phyloP scores from a whole-genome alignment of 1,140 invertebrate genomes.

The Lithobius niger region DNA sequence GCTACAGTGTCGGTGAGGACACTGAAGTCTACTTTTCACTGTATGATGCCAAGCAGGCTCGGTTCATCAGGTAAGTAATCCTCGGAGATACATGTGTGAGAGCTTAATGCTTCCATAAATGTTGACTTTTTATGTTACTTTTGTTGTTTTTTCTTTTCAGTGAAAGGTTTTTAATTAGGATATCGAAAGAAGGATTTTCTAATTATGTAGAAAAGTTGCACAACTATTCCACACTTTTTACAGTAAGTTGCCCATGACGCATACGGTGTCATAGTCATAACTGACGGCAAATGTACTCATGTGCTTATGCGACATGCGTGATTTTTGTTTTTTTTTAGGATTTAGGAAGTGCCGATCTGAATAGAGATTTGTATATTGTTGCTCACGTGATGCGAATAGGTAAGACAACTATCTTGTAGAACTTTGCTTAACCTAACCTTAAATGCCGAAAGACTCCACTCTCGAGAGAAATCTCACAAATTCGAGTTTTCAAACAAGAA shows the following conservation, averaged over 20 bases:
- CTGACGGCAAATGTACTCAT: slow-evolving; percentile 9
- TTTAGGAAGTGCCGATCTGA: slow-evolving; percentile 63
- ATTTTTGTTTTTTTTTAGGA: slow-evolving; percentile 33
- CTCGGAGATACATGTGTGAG: slow-evolving; percentile 9
- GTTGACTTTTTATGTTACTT: slow-evolving; percentile 4
- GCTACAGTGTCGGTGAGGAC: slow-evolving; percentile 66
- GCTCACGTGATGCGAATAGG: slow-evolving; percentile 78
- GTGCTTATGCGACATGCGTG: too few relatives aligned
- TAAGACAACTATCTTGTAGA: slow-evolving; percentile 11
- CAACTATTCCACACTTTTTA: slow-evolving; percentile 77
- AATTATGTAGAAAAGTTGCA: slow-evolving; percentile 77
- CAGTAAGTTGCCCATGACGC: slow-evolving; percentile 43
- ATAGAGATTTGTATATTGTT: slow-evolving; percentile 67
- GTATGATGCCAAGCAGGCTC: slow-evolving; percentile 56
- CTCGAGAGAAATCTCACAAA: too few relatives aligned
- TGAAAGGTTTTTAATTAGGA: slow-evolving; percentile 71
- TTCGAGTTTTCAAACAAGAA: too few relatives aligned
- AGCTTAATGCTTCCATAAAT: too few relatives aligned
- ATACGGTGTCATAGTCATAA: slow-evolving; percentile 1
- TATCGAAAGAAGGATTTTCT: slow-evolving; percentile 77
- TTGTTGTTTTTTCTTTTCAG: slow-evolving; percentile 36
- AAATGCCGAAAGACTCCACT: too few relatives aligned
- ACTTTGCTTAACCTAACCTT: background rate
- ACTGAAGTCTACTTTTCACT: slow-evolving; percentile 76
- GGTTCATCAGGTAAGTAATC: slow-evolving; percentile 37